Evolutionary conservation across 2,888 invertebrate genomes (phyloP), one percentile per base, ranked within the genome.

Genomic region (Eupithecia exiguata): DNA sequence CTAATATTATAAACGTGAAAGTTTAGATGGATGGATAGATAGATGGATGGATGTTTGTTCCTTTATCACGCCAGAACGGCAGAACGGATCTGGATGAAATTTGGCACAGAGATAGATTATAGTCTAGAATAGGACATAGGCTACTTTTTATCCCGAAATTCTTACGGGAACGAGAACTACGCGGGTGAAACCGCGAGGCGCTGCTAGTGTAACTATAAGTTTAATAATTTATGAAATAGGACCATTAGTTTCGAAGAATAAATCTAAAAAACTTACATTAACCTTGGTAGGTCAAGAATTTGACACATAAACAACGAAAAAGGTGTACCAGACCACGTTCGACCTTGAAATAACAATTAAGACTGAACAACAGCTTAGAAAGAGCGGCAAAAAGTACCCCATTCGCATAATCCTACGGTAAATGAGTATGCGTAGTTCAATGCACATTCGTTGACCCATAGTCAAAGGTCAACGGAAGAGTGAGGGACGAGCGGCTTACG

Each of bases 371-470:
- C 40, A 25, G n/a, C 35, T 30, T 38, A 68, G 7, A 18, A 46
- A 68, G 25, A 67, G 35, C 43, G 25, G n/a, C 46, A 70, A 75
- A 72, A 75, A 72, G 53, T 69, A 53, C 61, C 79, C 78, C 76
- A 74, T 80, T 77, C 65, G 72, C 70, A 76, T 75, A 70, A 72
- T 63, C 46, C 63, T 63, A 70, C 72, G 68, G 68, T 69, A 58
- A 70, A 63, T 43, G 43, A 58, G 16, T n/a, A 58, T 30, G 70
- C 76, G 35, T 63, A 71, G 74, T 74, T 70, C 72, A 70, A 71
- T 66, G 68, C 72, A 69, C 76, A 71, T 66, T 40, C 66, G 68
- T 49, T 75, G 72, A 74, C 72, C 74, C 70, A 68, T 61, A 72
- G 58, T 46, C 66, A 68, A 77, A 74, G 72, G 74, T 73, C 75